A percentile compares a stretch with the other conserved stretches of the same genome.
Conservation (phyloP, 2,888 invertebrate species). For the Byasa hedistus region DNA sequence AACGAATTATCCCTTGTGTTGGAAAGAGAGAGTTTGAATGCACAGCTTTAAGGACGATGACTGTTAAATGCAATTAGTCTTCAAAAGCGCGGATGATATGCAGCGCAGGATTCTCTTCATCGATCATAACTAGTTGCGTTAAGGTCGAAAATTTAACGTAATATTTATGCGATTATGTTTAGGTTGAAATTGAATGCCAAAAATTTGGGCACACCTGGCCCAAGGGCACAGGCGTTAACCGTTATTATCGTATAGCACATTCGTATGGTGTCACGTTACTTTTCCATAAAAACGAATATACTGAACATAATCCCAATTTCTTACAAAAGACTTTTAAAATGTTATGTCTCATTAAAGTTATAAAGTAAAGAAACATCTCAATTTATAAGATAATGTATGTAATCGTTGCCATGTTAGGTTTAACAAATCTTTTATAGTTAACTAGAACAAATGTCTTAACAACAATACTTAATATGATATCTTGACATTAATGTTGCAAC, state of each 20-base stretch:
- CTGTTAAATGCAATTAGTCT: constrained; percentile 21
- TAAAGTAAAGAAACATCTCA: not conserved
- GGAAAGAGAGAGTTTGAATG: constrained; percentile 13
- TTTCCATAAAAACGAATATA: constrained; percentile 5
- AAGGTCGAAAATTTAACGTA: constrained; percentile 19
- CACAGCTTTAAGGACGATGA: constrained; percentile 7
- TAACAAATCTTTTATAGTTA: too few species aligned
- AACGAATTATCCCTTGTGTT: constrained; percentile 4
- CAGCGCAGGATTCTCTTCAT: not conserved
- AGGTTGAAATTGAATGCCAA: constrained; percentile 28
- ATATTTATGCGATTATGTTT: constrained; percentile 4
- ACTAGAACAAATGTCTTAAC: too few species aligned
- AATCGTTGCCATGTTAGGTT: too few species aligned
- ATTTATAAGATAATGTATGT: not conserved
- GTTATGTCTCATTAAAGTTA: not conserved
- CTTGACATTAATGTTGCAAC: too few species aligned
- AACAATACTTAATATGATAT: too few species aligned
- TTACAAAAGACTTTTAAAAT: not conserved
- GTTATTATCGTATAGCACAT: constrained; percentile 23
- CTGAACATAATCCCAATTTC: not conserved
- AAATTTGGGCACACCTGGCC: constrained; percentile 29
- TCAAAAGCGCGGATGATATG: constrained; percentile 15
- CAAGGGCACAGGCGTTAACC: constrained; percentile 23
- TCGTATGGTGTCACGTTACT: constrained; percentile 18
- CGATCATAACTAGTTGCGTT: constrained; percentile 10